A percentile compares a stretch with the other conserved stretches of the same genome.
Evolutionary conservation across 1,140 invertebrate genomes (phyloP).

Genomic region (Drosophila setifemur): DNA sequence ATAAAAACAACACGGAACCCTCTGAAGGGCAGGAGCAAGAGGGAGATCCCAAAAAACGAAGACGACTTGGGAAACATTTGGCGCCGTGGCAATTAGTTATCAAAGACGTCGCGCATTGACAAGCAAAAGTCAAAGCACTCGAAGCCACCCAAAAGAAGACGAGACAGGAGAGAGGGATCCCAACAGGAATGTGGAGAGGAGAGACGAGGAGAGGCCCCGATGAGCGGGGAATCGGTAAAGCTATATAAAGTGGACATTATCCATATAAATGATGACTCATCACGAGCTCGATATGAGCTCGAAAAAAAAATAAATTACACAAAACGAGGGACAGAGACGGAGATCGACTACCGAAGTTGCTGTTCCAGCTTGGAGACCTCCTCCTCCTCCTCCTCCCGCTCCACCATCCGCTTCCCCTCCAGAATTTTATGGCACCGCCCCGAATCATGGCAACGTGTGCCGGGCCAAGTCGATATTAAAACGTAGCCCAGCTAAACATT

Average conservation of each 20-base stretch:
- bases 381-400: too few relatives aligned
- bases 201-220: background rate
- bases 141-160: conserved; percentile 61
- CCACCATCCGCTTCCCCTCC: background rate
- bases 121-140: conserved; percentile 78
- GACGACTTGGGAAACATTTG: conserved; percentile 64
- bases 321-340: background rate
- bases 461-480: conserved; percentile 54
- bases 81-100: conserved; percentile 79
- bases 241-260: conserved; percentile 48
- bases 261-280: conserved; percentile 35
- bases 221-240: conserved; percentile 12
- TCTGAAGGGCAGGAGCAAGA: background rate
- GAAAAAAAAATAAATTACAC: conserved; percentile 6
- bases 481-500: conserved; percentile 70
- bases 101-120: conserved; percentile 77
- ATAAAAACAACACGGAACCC: conserved; percentile 5
- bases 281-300: background rate
- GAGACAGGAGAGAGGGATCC: conserved; percentile 13
- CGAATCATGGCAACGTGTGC: conserved; percentile 65
- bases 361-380: background rate
- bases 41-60: conserved; percentile 5
- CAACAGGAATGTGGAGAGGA: background rate
- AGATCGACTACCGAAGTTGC: conserved; percentile 8
- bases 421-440: conserved; percentile 47